These are phyloP conservation scores for Isoperla grammatica DNA, from an alignment of 2,888 invertebrate genomes.

Conservation along the genomic window DNA sequence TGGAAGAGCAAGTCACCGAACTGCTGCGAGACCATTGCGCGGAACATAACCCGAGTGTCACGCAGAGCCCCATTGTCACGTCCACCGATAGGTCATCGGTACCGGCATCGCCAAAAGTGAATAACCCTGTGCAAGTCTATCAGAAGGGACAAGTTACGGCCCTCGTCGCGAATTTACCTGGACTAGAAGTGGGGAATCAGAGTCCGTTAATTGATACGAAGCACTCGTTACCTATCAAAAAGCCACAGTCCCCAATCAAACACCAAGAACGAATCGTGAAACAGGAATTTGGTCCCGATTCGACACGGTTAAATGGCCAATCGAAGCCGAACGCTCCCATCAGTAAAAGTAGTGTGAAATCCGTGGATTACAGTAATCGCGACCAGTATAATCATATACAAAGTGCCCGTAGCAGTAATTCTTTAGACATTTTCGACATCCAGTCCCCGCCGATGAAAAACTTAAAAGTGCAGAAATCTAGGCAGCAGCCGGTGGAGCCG, in stretches of 20 bases:
- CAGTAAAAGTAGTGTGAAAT: constrained; percentile 39
- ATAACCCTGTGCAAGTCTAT: constrained; percentile 47
- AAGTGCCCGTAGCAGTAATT: constrained; percentile 27
- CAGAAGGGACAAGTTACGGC: constrained; percentile 78
- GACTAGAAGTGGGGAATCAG: constrained; percentile 43
- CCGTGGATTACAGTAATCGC: constrained; percentile 46
- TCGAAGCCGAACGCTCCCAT: constrained; percentile 32
- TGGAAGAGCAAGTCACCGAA: constrained; percentile 78
- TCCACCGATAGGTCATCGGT: constrained; percentile 2
- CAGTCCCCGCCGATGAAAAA: constrained; percentile 2
- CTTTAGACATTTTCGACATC: constrained; percentile 22
- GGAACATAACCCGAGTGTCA: neutral
- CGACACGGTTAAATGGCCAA: neutral
- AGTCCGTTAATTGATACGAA: constrained; percentile 29
- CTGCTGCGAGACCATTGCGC: constrained; percentile 30
- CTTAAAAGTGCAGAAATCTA: neutral
- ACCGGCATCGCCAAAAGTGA: constrained; percentile 8
- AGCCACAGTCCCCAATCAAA: constrained; percentile 27
- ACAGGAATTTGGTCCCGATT: neutral
- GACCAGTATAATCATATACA: constrained; percentile 22
- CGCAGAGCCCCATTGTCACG: constrained; percentile 10
- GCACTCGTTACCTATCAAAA: neutral
- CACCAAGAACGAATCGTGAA: constrained; percentile 34
- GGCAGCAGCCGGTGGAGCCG: neutral
- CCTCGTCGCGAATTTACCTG: constrained; percentile 48